A percentile compares a stretch with the other conserved stretches of the same genome.
These are phyloP conservation scores for Nematolebias whitei DNA, from an alignment of 2,113 vertebrate genomes.

Conservation along the genomic window DNA sequence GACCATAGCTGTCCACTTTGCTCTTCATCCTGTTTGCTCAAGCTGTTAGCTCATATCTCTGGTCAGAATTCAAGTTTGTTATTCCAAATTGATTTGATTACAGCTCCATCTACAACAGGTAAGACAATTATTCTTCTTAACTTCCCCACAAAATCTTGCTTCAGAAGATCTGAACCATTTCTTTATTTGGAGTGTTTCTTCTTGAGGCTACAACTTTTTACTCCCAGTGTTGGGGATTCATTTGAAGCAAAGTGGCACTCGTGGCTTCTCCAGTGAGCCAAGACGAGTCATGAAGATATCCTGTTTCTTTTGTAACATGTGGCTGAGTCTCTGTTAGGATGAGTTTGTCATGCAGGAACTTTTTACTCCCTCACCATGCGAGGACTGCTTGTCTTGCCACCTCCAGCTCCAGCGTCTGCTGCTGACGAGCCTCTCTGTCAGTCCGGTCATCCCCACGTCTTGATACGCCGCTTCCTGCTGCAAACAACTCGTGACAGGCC, in stretches of 20 bases:
- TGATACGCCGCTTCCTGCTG: conserved; percentile 23
- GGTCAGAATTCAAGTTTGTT: no score
- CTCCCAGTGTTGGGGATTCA: conserved; percentile 32
- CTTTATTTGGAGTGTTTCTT: not conserved
- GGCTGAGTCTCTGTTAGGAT: conserved; percentile 10
- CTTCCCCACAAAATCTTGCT: not conserved
- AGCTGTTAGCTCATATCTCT: no score
- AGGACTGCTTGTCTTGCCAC: conserved; percentile 44
- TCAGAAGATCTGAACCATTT: not conserved
- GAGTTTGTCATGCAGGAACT: conserved; percentile 37
- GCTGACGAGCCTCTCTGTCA: conserved; percentile 52
- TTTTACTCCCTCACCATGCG: conserved; percentile 31
- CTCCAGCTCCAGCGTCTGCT: conserved; percentile 34
- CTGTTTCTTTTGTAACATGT: conserved; percentile 50
- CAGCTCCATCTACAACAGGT: no score
- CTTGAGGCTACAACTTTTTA: conserved; percentile 32
- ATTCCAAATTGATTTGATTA: no score
- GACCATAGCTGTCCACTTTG: no score
- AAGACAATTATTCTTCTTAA: no score
- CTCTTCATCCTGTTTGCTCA: no score
- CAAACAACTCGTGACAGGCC: conserved; percentile 51
- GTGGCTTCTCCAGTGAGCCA: conserved; percentile 6
- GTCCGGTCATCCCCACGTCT: conserved; percentile 26
- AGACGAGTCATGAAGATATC: conserved; percentile 19
- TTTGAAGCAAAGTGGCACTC: conserved; percentile 15